These are phyloP conservation scores for Cristatella mucedo DNA, from an alignment of 2,888 invertebrate species.

Conservation along the genomic window DNA sequence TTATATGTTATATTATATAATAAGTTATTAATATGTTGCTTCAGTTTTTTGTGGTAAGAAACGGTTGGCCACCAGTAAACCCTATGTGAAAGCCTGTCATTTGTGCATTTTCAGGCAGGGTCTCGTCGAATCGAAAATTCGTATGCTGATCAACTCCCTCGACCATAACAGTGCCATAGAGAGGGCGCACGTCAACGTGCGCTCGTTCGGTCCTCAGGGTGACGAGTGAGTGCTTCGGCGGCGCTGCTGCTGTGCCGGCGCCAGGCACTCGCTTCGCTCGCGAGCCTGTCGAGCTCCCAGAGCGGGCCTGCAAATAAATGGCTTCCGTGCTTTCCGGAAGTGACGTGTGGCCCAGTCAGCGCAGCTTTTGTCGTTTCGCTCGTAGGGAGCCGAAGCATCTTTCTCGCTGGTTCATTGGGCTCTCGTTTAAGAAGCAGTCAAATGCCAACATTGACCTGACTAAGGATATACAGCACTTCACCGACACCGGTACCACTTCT, in stretches of 20 bases:
- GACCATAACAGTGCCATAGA: conserved; percentile 81
- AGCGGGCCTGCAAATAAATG: too few species aligned
- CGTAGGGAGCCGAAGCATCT: conserved; percentile 45
- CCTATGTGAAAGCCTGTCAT: too few species aligned
- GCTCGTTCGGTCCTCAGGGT: conserved; percentile 48
- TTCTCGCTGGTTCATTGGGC: conserved; percentile 94
- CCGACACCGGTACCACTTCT: conserved; percentile 70
- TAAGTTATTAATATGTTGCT: too few species aligned
- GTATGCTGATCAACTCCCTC: conserved; percentile 72
- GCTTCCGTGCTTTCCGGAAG: too few species aligned
- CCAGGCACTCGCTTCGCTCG: background rate
- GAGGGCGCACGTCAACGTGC: conserved; percentile 86
- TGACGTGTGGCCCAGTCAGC: too few species aligned
- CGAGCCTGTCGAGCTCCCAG: background rate
- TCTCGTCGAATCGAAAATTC: conserved; percentile 84
- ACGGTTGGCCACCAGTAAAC: too few species aligned
- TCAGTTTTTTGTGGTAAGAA: too few species aligned
- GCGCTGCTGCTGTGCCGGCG: too few species aligned
- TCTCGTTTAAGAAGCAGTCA: conserved; percentile 69
- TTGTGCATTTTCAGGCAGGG: conserved; percentile 52
- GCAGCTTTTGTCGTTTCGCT: too few species aligned
- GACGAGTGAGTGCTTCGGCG: conserved; percentile 22
- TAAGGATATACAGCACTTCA: conserved; percentile 75
- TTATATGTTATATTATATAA: too few species aligned
- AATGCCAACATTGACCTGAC: conserved; percentile 82